These are phyloP conservation scores for Caenorhabditis imperialis DNA, from an alignment of 2,888 invertebrate species.

Conservation along the genomic window DNA sequence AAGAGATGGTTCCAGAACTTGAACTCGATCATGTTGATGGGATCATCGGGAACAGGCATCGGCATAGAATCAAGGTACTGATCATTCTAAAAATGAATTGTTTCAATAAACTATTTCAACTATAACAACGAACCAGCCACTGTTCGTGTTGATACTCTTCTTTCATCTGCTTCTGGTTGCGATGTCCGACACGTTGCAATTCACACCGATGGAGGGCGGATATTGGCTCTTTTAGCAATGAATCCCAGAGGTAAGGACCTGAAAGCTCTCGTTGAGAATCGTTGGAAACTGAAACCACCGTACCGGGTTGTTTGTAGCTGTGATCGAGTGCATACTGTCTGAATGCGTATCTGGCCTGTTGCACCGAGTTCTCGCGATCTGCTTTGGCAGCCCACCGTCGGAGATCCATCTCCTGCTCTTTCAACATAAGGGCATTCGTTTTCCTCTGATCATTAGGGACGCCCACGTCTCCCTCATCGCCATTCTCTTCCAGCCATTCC, in stretches of 20 bases:
- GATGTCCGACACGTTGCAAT: constrained; percentile 29
- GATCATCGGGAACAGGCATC: no score
- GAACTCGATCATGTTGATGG: no score
- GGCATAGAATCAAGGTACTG: no score
- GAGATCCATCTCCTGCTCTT: neutral
- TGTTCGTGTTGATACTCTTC: constrained; percentile 15
- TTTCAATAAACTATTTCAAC: no score
- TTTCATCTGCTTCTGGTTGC: constrained; percentile 19
- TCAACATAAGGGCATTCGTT: neutral
- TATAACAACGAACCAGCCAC: no score
- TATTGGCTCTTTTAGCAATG: constrained; percentile 2
- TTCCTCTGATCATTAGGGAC: constrained; percentile 7
- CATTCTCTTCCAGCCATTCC: neutral
- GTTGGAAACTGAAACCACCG: neutral
- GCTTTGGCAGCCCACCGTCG: neutral
- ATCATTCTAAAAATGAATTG: no score
- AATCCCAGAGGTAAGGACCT: constrained; percentile 12
- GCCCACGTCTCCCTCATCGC: constrained; percentile 5
- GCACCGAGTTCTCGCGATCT: neutral
- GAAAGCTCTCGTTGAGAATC: neutral
- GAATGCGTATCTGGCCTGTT: constrained; percentile 21
- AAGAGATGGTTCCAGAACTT: constrained; percentile 27
- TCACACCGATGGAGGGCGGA: constrained; percentile 11
- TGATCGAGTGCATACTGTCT: constrained; percentile 18
- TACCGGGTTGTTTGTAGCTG: constrained; percentile 6